These are phyloP conservation scores for Hermaeophaga mercurialis DNA, from an alignment of 2,888 invertebrate genomes.

Conservation along the genomic window DNA sequence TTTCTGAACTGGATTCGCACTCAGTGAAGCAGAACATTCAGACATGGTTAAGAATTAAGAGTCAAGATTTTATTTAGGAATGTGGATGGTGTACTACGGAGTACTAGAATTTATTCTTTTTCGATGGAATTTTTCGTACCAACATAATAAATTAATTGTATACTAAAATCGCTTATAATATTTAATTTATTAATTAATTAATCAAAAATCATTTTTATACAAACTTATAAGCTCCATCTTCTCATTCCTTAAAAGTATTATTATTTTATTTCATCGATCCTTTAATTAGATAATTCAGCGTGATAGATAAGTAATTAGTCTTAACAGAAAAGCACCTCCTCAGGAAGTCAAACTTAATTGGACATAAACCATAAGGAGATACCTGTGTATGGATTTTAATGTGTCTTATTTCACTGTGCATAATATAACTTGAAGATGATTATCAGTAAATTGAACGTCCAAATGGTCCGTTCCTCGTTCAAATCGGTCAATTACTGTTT, in stretches of 20 bases:
- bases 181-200: too few species aligned
- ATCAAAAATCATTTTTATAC: too few species aligned
- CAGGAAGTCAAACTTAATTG: neutral
- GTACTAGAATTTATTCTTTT: too few species aligned
- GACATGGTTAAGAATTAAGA: slow-evolving; percentile 53
- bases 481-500: slow-evolving; percentile 1
- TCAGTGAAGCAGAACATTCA: slow-evolving; percentile 51
- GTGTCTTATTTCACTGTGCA: neutral
- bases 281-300: too few species aligned
- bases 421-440: neutral
- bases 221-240: too few species aligned
- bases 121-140: too few species aligned
- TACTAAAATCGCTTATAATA: too few species aligned
- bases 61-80: slow-evolving; percentile 52
- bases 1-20: slow-evolving; percentile 51
- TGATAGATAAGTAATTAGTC: neutral
- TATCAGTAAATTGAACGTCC: neutral
- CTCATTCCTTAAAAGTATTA: too few species aligned
- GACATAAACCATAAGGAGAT: neutral
- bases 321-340: neutral
- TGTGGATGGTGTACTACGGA: slow-evolving; percentile 42
- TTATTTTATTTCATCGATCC: too few species aligned
- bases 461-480: neutral
- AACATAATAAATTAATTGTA: too few species aligned
- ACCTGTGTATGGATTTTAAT: neutral